Conservation (phyloP, 92 coral and sea anemone species). For the Actinostola sp. region DNA sequence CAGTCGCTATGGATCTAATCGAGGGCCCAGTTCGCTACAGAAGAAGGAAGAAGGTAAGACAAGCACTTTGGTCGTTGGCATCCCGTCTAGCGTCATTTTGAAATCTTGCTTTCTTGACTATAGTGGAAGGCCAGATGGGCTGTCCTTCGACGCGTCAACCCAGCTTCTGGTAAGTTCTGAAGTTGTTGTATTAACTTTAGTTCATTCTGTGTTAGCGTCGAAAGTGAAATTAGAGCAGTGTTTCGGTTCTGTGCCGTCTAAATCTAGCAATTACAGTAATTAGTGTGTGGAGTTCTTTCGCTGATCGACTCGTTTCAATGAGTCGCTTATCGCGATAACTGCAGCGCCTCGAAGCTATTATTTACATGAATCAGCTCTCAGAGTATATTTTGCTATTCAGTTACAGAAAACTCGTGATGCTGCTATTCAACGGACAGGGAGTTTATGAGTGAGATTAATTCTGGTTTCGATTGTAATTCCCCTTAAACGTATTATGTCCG, state of each 20-base stretch:
- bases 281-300: neutral
- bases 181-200: neutral
- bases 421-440: neutral
- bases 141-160: conserved; percentile 90
- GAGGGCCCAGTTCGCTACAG: conserved; percentile 83
- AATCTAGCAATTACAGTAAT: conserved; percentile 12
- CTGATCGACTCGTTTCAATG: neutral
- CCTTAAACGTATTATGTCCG: neutral
- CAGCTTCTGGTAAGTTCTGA: conserved; percentile 86
- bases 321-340: neutral
- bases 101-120: conserved; percentile 26
- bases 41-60: conserved; percentile 79
- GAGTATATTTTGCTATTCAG: neutral
- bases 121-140: conserved; percentile 99
- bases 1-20: conserved; percentile 70
- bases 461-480: neutral
- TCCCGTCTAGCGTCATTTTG: neutral
- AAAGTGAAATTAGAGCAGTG: neutral
- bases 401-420: neutral
- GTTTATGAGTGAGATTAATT: neutral
- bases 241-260: neutral
- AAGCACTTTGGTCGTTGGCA: neutral
- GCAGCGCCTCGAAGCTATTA: neutral
- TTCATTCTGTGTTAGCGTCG: neutral
- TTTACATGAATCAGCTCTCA: neutral